A percentile compares a stretch with the other conserved stretches of the same genome.
phyloP scores from a whole-genome alignment of 2,113 vertebrate genomes.

The Crotalus helleri region DNA sequence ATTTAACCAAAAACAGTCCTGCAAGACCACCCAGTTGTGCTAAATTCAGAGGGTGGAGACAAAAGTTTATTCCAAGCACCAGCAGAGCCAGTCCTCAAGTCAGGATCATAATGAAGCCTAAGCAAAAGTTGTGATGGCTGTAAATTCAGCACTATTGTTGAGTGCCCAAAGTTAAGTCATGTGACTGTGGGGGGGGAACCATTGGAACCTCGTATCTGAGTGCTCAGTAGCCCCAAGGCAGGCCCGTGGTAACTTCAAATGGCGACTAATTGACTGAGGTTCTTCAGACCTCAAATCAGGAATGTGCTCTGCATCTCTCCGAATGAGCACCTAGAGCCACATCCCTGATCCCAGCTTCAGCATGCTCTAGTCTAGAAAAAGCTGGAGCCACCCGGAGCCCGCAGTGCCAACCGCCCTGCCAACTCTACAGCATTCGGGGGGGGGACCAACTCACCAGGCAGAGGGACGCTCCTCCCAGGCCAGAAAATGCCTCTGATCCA shows the following conservation, averaged over 20 bases:
- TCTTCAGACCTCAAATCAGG: neutral
- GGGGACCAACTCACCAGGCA: neutral
- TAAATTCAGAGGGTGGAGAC: neutral
- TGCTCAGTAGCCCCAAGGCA: neutral
- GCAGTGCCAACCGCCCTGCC: neutral
- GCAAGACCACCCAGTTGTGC: neutral
- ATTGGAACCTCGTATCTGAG: neutral
- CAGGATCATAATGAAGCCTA: neutral
- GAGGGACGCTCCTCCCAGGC: neutral
- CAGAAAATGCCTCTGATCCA: neutral
- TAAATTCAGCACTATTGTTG: neutral
- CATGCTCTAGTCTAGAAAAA: conserved; percentile 50
- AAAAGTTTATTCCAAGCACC: no score
- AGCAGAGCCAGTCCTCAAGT: neutral
- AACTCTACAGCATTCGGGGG: neutral
- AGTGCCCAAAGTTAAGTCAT: neutral
- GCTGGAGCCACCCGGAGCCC: conserved; percentile 53
- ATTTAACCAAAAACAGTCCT: neutral
- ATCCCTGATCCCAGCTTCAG: conserved; percentile 65
- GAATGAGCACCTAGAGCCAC: neutral
- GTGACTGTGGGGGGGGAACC: neutral
- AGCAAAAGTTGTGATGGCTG: neutral
- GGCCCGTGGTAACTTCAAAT: neutral
- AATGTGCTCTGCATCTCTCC: neutral
- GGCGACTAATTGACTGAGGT: neutral